Percentiles rank a stretch among this genome's conserved stretches.
These are phyloP conservation scores for Magallana ariakensis DNA, from an alignment of 1,140 invertebrate species.

Conservation along the genomic window DNA sequence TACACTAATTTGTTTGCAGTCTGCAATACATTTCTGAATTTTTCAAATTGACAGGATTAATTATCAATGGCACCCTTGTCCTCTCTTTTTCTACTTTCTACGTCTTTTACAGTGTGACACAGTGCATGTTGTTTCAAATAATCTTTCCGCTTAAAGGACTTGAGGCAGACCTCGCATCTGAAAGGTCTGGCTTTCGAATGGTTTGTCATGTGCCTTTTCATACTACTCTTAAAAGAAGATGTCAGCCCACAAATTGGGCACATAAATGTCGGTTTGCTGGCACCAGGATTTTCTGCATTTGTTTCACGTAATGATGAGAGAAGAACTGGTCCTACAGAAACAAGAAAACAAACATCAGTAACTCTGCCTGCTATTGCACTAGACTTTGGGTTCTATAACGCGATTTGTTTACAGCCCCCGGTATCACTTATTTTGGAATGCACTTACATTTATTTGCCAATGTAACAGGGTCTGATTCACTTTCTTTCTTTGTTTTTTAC, in stretches of 20 bases:
- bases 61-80: too few species aligned
- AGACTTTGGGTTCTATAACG: too few species aligned
- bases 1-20: too few species aligned
- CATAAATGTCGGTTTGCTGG: slow-evolving; percentile 21
- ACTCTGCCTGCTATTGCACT: background rate
- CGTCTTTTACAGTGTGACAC: background rate
- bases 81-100: too few species aligned
- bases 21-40: too few species aligned
- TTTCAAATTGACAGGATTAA: too few species aligned
- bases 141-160: slow-evolving; percentile 26
- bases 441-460: background rate
- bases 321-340: slow-evolving; percentile 37
- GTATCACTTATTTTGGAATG: background rate
- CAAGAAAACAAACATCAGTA: slow-evolving; percentile 34
- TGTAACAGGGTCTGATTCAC: background rate
- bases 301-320: slow-evolving; percentile 12
- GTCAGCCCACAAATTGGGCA: slow-evolving; percentile 33
- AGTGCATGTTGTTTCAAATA: slow-evolving; percentile 10
- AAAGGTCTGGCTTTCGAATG: slow-evolving; percentile 25
- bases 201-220: slow-evolving; percentile 33
- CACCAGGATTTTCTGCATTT: background rate
- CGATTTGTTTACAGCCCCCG: background rate
- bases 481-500: background rate
- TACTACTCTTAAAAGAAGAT: slow-evolving; percentile 27
- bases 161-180: background rate